Percentiles rank a stretch among this genome's conserved stretches.
phyloP scores from a whole-genome alignment of 2,113 vertebrate genomes.

The Raphicerus campestris region DNA sequence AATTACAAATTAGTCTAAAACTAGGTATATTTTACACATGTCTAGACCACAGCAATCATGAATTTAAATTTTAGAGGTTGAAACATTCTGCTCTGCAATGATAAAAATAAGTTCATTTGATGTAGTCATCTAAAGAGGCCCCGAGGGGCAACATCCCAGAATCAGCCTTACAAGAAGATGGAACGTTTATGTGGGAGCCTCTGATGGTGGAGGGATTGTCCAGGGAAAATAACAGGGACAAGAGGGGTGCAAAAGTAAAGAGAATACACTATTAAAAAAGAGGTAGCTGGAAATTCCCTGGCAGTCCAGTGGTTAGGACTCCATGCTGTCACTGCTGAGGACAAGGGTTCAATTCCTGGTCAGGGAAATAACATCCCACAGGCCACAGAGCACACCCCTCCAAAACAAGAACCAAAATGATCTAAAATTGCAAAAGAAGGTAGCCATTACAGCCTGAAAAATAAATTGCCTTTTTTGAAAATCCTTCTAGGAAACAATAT shows the following conservation, averaged over 20 bases:
- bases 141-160: not conserved
- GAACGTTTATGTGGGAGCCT: not conserved
- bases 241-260: not conserved
- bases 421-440: not conserved
- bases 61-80: not conserved
- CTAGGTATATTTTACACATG: not conserved
- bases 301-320: not conserved
- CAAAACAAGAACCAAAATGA: not conserved
- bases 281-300: not conserved
- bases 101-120: slow-evolving; percentile 14
- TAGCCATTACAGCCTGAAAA: not conserved
- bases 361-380: not conserved
- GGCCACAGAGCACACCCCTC: not conserved
- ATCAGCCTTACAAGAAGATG: not conserved
- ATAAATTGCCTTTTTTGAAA: not conserved
- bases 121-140: not conserved
- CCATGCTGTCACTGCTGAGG: not conserved
- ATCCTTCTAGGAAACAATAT: not conserved
- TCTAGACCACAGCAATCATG: not conserved
- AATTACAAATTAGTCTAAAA: not conserved
- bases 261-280: not conserved
- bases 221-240: not conserved
- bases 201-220: not conserved
- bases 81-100: not conserved
- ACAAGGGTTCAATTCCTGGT: not conserved